Evolutionary conservation across 1,140 invertebrate genomes (phyloP).

Genomic region (Drosophila pallidifrons): DNA sequence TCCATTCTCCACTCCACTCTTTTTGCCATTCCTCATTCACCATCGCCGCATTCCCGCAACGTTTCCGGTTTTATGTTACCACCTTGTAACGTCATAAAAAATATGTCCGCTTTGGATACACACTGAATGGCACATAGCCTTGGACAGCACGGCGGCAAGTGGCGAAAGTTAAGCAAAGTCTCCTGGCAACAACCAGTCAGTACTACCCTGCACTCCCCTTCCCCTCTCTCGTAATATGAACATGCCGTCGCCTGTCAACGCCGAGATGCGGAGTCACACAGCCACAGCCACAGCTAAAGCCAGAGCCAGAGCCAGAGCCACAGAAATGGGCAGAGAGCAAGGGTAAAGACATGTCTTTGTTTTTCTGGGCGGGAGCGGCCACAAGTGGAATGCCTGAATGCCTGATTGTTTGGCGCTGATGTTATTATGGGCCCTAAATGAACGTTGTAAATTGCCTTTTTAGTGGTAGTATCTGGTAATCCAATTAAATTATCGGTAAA

Average conservation of each 20-base stretch:
- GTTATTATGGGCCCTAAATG: conserved; percentile 29
- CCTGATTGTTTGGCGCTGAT: conserved; percentile 32
- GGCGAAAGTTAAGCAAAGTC: conserved; percentile 36
- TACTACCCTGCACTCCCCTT: too few relatives aligned
- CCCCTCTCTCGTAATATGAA: not conserved
- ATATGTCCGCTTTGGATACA: conserved; percentile 38
- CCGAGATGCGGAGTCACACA: conserved; percentile 5
- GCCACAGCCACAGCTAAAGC: too few relatives aligned
- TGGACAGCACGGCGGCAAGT: conserved; percentile 29
- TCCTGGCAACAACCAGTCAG: conserved; percentile 10
- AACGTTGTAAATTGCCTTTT: conserved; percentile 21
- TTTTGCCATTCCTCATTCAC: not conserved
- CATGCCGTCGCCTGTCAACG: conserved; percentile 36
- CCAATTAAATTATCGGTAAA: conserved; percentile 40
- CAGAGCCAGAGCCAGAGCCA: not conserved
- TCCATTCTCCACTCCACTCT: not conserved
- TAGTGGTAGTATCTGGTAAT: conserved; percentile 24
- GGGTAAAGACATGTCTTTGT: not conserved
- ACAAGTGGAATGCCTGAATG: conserved; percentile 36
- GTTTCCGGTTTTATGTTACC: conserved; percentile 70
- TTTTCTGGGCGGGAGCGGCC: not conserved
- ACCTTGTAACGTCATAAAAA: conserved; percentile 72
- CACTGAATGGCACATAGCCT: not conserved
- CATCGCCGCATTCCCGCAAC: conserved; percentile 10
- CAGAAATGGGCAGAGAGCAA: conserved; percentile 3